Base-by-base conservation (phyloP, 2,113 vertebrate genomes). In the Lophochroa leadbeateri region DNA sequence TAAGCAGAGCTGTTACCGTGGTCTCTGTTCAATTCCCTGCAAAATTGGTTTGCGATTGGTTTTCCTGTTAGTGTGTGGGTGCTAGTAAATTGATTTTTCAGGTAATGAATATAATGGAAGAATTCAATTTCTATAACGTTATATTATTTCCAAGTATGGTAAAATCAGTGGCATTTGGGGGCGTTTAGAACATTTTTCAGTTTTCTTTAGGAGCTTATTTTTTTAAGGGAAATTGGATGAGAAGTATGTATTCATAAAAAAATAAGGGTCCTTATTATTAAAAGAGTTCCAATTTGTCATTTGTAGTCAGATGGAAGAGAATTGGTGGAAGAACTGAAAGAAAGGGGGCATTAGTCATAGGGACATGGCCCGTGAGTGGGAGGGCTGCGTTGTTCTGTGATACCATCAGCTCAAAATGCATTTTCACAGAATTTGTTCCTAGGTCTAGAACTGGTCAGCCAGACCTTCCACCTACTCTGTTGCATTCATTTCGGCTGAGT, bases 1-100 rank as follows among this genome's bases (percentile, higher is more conserved):
- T 57, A 41, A 61, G 72, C 88, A 81, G 80, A 74, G 94, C 94
- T 74, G n/a, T 81, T 92, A 52, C 33, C 72, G 60, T 39, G 44
- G 35, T 60, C 90, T 92, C 72, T 82, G 71, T 86, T 93, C 79
- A 52, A 9, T 65, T 93, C 85, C n/a, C 49, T 86, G 82, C 86
- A 50, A 90, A 90, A 91, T 67, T 20, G 35, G 67, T 67, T 63
- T 63, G 68, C 63, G 37, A 37, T 88, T 63, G 79, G 41, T 83
- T 86, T 74, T 67, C 92, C 88, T 58, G 86, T 69, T 93, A 39
- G 44, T 10, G 79, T 43, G 71, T 25, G 0, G n/a, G 31, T 86
- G 28, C 41, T 55, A 55, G 13, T 47, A 69, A 94, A 87, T 49
- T 46, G 39, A 65, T 96, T 82, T 71, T 82, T 20, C 47, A 37